Evolutionary conservation across 2,888 invertebrate genomes (phyloP).

Genomic region (Chrysotoxum bicinctum): DNA sequence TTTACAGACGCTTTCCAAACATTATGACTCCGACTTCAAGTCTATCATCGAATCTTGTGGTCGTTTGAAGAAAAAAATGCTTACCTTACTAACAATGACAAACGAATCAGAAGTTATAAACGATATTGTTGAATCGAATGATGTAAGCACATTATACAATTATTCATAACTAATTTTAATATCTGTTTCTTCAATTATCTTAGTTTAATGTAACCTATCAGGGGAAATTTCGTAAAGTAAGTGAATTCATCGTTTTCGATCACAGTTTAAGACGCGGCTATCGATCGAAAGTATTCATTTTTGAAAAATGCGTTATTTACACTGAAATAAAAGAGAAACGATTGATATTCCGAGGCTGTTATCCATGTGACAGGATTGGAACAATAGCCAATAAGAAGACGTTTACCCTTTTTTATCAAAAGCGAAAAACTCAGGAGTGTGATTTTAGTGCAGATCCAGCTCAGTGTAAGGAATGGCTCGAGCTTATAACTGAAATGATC

Average conservation of each 20-base stretch:
- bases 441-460: slow-evolving; percentile 78
- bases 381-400: slow-evolving; percentile 78
- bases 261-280: slow-evolving; percentile 78
- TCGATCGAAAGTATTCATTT: slow-evolving; percentile 80
- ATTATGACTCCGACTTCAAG: slow-evolving; percentile 79
- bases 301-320: slow-evolving; percentile 81
- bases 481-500: slow-evolving; percentile 80
- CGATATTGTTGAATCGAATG: slow-evolving; percentile 80
- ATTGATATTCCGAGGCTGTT: slow-evolving; percentile 80
- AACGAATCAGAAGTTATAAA: slow-evolving; percentile 81
- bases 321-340: slow-evolving; percentile 80
- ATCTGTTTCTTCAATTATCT: slow-evolving; percentile 17
- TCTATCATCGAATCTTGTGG: slow-evolving; percentile 80
- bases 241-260: slow-evolving; percentile 79
- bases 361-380: slow-evolving; percentile 80
- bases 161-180: background rate
- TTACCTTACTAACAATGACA: slow-evolving; percentile 78
- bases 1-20: slow-evolving; percentile 78
- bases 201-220: slow-evolving; percentile 81
- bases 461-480: slow-evolving; percentile 78
- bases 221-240: slow-evolving; percentile 80
- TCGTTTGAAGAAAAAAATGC: slow-evolving; percentile 79
- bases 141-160: slow-evolving; percentile 74
- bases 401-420: slow-evolving; percentile 80
- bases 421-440: slow-evolving; percentile 80